Base-by-base conservation (phyloP, 2,113 vertebrate species). In the Oryzias javanicus region DNA sequence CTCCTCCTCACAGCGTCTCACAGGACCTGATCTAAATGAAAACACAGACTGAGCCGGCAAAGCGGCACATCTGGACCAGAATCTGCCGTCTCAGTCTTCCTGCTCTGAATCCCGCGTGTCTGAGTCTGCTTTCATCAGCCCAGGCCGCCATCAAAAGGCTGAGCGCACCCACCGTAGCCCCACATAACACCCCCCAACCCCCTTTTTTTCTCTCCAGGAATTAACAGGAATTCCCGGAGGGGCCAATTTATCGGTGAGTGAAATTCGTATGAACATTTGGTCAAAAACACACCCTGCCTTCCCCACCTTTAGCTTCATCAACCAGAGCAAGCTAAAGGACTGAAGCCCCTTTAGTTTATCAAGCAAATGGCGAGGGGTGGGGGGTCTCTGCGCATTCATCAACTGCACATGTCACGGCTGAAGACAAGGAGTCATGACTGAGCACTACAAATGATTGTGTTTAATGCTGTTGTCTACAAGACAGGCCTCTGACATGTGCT, bases 161-260 rank as follows among this genome's bases (percentile, higher is more conserved):
- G 14, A 81, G 78, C 76, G 76, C 76, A 74, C 66, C 78, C 64
- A 63, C 72, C 60, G 75, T 64, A 70, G n/a, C 61, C 56, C 60
- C 60, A 66, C 71, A 70, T 72, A 64, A 72, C 78, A 75, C 72
- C 55, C 74, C 51, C 56, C n/a, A n/a, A n/a, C 7, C 29, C 29
- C 29, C 7, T 8, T 35, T 35, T 8, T 8, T 2, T 35, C 80
- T 84, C 79, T 83, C 60, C 65, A 80, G 74, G 82, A 87, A 84
- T 85, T 80, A 88, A 76, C 63, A 71, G 42, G 57, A 86, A 86
- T 78, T 64, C 89, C 91, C 89, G 78, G 49, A 85, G 90, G 90
- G 87, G 84, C 85, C 88, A 91, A 91, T 90, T 91, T 92, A 90
- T 84, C 70, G 79, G 68, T 52, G 78, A 80, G 76, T 79, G 80